A percentile compares a stretch with the other conserved stretches of the same genome.
These are phyloP conservation scores for Chromis chromis DNA, from an alignment of 2,797 vertebrate species.

Conservation along the genomic window DNA sequence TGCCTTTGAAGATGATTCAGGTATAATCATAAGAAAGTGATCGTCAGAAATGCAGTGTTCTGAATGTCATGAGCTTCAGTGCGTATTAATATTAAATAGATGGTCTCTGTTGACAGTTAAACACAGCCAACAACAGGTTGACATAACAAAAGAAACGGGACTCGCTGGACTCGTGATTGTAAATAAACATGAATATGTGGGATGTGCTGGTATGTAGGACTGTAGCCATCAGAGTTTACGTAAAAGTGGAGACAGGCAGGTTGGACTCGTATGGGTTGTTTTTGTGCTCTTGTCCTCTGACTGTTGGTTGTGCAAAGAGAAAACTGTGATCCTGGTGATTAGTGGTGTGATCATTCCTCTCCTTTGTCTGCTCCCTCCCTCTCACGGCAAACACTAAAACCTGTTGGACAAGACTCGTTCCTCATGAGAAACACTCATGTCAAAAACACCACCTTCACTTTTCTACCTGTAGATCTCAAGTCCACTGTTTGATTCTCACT, in stretches of 20 bases:
- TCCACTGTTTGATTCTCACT: not conserved
- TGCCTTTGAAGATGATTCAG: not conserved
- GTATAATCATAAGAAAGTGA: not conserved
- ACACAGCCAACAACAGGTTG: conserved; percentile 53
- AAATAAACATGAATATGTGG: conserved; percentile 60
- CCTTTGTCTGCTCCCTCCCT: conserved; percentile 47
- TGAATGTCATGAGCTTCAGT: not conserved
- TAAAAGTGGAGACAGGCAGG: conserved; percentile 36
- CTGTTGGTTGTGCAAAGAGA: conserved; percentile 30
- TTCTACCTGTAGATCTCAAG: conserved; percentile 1
- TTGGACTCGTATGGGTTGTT: conserved; percentile 47
- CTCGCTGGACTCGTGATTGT: conserved; percentile 27
- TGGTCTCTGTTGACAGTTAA: conserved; percentile 36
- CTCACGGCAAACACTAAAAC: conserved; percentile 72
- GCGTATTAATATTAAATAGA: conserved; percentile 5
- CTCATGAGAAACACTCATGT: conserved; percentile 37
- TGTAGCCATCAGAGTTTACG: conserved; percentile 6
- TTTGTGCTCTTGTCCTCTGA: conserved; percentile 28
- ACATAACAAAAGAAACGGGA: conserved; percentile 64
- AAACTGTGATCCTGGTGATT: conserved; percentile 61
- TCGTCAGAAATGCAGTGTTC: not conserved
- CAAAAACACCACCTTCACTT: conserved; percentile 39
- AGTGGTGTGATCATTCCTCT: conserved; percentile 60
- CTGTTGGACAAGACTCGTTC: conserved; percentile 61
- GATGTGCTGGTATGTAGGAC: conserved; percentile 49